Percentiles rank a stretch among this genome's conserved stretches.
Evolutionary conservation across 2,113 vertebrate species (phyloP).

Genomic region (Gracilinanus agilis): DNA sequence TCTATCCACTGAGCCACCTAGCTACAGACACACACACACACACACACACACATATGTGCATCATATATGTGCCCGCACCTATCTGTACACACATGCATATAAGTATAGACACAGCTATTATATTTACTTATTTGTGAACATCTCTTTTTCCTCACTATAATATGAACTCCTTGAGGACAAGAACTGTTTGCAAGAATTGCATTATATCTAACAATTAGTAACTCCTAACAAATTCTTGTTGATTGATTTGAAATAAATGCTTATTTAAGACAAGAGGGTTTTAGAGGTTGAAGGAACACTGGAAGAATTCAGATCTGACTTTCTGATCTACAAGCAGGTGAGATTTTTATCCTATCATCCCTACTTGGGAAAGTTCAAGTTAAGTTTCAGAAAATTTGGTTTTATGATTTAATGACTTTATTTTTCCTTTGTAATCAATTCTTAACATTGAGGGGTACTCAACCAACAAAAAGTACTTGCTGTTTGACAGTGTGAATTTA

Average conservation of each 20-base stretch:
- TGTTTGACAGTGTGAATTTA: not conserved
- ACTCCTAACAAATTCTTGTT: not conserved
- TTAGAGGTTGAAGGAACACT: not conserved
- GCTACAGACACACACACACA: too few relatives aligned
- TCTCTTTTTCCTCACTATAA: not conserved
- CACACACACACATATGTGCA: too few relatives aligned
- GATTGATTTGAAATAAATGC: not conserved
- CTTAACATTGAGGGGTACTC: not conserved
- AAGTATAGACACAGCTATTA: not conserved
- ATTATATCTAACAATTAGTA: not conserved
- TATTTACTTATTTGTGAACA: not conserved
- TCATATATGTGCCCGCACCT: not conserved
- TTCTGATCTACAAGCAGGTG: not conserved
- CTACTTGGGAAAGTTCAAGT: not conserved
- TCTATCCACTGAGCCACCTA: too few relatives aligned
- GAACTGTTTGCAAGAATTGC: not conserved
- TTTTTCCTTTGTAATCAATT: not conserved
- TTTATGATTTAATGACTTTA: conserved; percentile 8
- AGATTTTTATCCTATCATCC: not conserved
- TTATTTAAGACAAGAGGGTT: not conserved
- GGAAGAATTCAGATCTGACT: not conserved
- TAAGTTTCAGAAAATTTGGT: not conserved
- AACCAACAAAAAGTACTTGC: conserved; percentile 9
- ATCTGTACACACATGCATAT: too few relatives aligned
- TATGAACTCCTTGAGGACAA: not conserved